phyloP scores from a whole-genome alignment of 2,797 vertebrate genomes.

The Hippoglossus hippoglossus region DNA sequence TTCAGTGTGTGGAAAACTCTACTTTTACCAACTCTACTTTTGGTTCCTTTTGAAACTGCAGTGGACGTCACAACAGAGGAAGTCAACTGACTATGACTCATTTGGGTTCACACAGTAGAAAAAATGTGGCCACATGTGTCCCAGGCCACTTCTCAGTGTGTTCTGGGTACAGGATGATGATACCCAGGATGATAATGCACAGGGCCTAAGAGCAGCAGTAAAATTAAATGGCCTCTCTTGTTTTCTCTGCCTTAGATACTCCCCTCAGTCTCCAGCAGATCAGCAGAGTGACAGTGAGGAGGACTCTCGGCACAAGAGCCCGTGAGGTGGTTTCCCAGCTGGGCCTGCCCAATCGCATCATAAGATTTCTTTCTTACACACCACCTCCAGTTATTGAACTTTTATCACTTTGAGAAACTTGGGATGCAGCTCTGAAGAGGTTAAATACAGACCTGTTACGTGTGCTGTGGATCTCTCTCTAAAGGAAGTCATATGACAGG shows the following conservation, averaged over 20 bases:
- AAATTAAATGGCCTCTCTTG: background rate
- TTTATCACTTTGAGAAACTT: constrained; percentile 4
- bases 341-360: constrained; percentile 85
- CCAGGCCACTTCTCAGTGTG: too few relatives aligned
- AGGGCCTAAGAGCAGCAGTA: background rate
- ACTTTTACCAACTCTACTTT: too few relatives aligned
- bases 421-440: background rate
- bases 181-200: background rate
- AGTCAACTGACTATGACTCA: too few relatives aligned
- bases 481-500: background rate
- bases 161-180: too few relatives aligned
- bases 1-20: too few relatives aligned
- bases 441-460: constrained; percentile 2
- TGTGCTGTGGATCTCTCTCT: background rate
- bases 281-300: constrained; percentile 88
- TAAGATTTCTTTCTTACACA: constrained; percentile 86
- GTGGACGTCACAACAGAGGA: too few relatives aligned
- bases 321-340: constrained; percentile 83
- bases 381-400: constrained; percentile 63
- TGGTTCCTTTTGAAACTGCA: too few relatives aligned
- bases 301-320: constrained; percentile 78
- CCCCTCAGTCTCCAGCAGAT: constrained; percentile 90
- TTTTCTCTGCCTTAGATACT: constrained; percentile 77
- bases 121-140: too few relatives aligned
- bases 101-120: too few relatives aligned